phyloP scores from a whole-genome alignment of 2,113 vertebrate genomes.

The Crotalus helleri region DNA sequence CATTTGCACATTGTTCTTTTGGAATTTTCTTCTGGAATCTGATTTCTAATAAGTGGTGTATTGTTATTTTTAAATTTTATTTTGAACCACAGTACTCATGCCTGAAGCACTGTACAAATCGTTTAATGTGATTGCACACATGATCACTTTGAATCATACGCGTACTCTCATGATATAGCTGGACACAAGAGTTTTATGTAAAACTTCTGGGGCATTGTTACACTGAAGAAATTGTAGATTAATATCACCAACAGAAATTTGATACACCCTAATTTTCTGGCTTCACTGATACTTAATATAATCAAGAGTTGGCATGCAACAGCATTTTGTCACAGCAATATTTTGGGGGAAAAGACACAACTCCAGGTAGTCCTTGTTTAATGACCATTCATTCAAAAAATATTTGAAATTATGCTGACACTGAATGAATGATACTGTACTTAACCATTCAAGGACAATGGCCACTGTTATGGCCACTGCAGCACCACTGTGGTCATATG shows the following conservation, averaged over 20 bases:
- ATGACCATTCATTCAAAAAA: neutral
- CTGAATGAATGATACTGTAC: neutral
- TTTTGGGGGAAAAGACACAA: neutral
- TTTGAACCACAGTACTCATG: neutral
- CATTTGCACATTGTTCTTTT: neutral
- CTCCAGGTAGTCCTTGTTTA: neutral
- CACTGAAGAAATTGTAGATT: neutral
- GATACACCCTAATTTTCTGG: neutral
- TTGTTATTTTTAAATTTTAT: neutral
- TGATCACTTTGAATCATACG: neutral
- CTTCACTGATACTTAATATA: neutral
- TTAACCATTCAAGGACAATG: neutral
- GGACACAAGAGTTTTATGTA: neutral
- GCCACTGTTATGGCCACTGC: neutral
- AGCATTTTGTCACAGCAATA: neutral
- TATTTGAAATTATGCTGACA: neutral
- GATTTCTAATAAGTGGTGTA: neutral
- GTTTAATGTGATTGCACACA: neutral
- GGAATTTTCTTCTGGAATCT: neutral
- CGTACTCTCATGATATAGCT: neutral
- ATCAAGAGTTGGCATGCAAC: neutral
- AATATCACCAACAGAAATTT: neutral
- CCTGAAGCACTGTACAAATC: neutral
- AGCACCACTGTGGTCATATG: neutral
- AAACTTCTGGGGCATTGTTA: neutral